A percentile compares a stretch with the other conserved stretches of the same genome.
Conservation (phyloP, 2,797 vertebrate species). For the Margarornis squamiger region DNA sequence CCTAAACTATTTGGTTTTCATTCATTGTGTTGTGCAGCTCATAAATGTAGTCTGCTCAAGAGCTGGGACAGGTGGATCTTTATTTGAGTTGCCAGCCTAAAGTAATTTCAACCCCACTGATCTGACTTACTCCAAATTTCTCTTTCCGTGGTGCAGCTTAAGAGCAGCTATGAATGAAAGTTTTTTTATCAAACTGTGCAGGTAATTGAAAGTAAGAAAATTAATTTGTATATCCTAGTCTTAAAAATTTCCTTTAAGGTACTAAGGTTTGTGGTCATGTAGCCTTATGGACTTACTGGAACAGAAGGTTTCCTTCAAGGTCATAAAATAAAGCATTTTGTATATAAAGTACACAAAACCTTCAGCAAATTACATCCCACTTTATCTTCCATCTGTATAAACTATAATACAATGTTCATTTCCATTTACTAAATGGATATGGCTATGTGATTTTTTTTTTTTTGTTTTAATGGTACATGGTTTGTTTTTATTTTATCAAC, state of each 20-base stretch:
- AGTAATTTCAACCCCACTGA: background rate
- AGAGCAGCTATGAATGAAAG: background rate
- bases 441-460: background rate
- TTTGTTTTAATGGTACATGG: background rate
- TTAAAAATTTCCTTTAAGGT: background rate
- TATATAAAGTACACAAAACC: background rate
- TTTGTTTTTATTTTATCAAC: conserved; percentile 30
- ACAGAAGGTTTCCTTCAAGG: background rate
- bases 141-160: background rate
- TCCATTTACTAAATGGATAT: conserved; percentile 20
- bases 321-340: background rate
- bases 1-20: background rate
- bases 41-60: background rate
- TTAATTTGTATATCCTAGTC: background rate
- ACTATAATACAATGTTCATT: background rate
- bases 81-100: background rate
- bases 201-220: background rate
- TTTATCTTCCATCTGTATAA: background rate
- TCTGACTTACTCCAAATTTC: background rate
- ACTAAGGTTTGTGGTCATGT: background rate
- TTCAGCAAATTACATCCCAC: background rate
- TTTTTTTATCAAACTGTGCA: background rate
- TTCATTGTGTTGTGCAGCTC: background rate
- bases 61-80: background rate
- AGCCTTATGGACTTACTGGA: background rate